phyloP scores from a whole-genome alignment of 2,888 invertebrate genomes.

The Exocentrus adspersus region DNA sequence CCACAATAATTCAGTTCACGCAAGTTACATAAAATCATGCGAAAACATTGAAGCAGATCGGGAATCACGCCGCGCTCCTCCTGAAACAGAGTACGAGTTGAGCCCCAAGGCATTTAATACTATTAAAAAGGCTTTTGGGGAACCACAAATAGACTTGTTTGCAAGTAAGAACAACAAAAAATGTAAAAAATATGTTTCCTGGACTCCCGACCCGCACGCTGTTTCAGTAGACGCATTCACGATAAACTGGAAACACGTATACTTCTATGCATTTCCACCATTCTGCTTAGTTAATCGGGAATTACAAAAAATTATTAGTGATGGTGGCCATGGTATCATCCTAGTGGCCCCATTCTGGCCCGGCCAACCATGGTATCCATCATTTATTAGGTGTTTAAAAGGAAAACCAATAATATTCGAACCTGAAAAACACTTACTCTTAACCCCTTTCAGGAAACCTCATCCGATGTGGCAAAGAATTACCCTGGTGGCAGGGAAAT shows the following conservation, averaged over 20 bases:
- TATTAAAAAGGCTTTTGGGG: background rate
- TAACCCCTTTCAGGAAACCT: slow-evolving; percentile 45
- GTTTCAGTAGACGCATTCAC: slow-evolving; percentile 48
- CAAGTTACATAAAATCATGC: background rate
- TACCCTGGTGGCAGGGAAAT: slow-evolving; percentile 48
- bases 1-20: no score
- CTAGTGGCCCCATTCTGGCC: slow-evolving; percentile 45
- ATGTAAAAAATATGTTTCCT: slow-evolving; percentile 47
- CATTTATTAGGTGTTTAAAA: slow-evolving; percentile 37
- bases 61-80: background rate
- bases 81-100: background rate
- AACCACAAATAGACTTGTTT: background rate
- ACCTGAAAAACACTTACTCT: slow-evolving; percentile 42
- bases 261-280: slow-evolving; percentile 17
- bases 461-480: slow-evolving; percentile 44
- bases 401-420: slow-evolving; percentile 39
- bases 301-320: slow-evolving; percentile 49
- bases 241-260: slow-evolving; percentile 25
- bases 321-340: slow-evolving; percentile 50
- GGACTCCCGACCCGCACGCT: slow-evolving; percentile 43
- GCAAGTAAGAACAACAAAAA: slow-evolving; percentile 39
- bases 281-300: slow-evolving; percentile 47
- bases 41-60: background rate
- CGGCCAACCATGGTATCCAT: slow-evolving; percentile 47
- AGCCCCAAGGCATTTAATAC: background rate